These are phyloP conservation scores for Mesocentrotus franciscanus DNA, from an alignment of 53 echinoderm and acorn worm species.

Conservation along the genomic window DNA sequence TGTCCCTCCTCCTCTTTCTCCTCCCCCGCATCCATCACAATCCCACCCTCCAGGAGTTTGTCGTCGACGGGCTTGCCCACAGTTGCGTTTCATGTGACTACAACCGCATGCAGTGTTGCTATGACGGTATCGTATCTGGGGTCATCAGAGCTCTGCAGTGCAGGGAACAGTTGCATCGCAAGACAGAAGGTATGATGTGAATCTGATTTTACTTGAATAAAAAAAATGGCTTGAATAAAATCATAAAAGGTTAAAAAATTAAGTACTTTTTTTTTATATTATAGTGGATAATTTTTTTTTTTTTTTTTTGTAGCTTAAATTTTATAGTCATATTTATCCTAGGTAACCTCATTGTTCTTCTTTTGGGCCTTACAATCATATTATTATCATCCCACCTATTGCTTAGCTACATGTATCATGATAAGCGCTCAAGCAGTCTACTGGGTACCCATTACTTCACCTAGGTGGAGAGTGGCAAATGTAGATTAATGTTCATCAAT, in stretches of 20 bases:
- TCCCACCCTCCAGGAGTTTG: constrained; percentile 69
- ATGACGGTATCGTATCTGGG: constrained; percentile 83
- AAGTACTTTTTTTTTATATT: background rate
- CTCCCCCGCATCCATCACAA: constrained; percentile 75
- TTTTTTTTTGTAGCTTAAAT: too few species aligned
- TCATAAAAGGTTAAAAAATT: background rate
- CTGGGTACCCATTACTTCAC: too few species aligned
- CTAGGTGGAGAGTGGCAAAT: too few species aligned
- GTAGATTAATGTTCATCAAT: too few species aligned
- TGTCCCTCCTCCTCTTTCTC: constrained; percentile 84
- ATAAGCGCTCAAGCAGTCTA: too few species aligned
- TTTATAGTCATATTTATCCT: too few species aligned
- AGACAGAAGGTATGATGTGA: constrained; percentile 82
- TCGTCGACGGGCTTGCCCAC: constrained; percentile 65
- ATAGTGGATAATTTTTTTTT: background rate
- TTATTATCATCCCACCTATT: too few species aligned
- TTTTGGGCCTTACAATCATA: too few species aligned
- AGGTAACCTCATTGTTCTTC: too few species aligned
- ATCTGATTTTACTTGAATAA: background rate
- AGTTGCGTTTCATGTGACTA: constrained; percentile 88
- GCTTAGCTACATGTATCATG: too few species aligned
- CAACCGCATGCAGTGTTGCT: constrained; percentile 97
- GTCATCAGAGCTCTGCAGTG: constrained; percentile 84
- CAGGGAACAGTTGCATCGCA: constrained; percentile 81
- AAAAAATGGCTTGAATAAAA: background rate